Base-by-base conservation (phyloP, 2,888 invertebrate species). In the Epirrhoe alternata region DNA sequence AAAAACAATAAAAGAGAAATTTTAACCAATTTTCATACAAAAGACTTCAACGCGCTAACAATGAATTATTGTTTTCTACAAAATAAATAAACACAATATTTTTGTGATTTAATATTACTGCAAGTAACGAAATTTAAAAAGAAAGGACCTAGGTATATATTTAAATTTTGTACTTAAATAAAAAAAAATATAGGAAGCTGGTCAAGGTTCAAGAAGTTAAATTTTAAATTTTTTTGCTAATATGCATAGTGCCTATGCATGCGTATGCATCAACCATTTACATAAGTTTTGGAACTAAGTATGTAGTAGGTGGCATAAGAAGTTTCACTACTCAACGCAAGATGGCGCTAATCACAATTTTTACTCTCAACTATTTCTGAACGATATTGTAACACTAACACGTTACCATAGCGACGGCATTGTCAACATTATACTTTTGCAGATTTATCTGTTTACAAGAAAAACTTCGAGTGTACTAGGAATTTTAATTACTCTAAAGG, bases 391-490 rank as follows among this genome's bases (percentile, higher is more conserved):
- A 5, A 14, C 49, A 4, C 42, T 4, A 14, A 14, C 42, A 4
- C 42, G 77, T 82, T 70, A 31, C 77, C 68, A 81, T 78, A 60
- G 58, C 72, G 74, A 82, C 78, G 16, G 30, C 66, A 59, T 52
- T 52, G 61, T 57, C 61, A 61, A 45, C 31, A 50, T 56, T 14
- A 47, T 7, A 14, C 6, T 47, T 45, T 45, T 47, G 7, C 42
- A 10, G 8, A n/a, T 14, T 10, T 45, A n/a, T 14, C n/a, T n/a
- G 45, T 4, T 14, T 45, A 4, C 3, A 45, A n/a, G n/a, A n/a
- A 45, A 45, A n/a, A 4, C 1, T 45, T 14, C 45, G 45, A 45
- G 45, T n/a, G 12, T 14, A n/a, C 10, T 7, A 1, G 10, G 10
- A 38, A 38, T 38, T 10, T 0, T 2, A 38, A 8, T 2, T 0